Evolutionary conservation across 2,797 vertebrate species (phyloP), one percentile per base, ranked within the genome.

Genomic region (Sebastes nivosus): DNA sequence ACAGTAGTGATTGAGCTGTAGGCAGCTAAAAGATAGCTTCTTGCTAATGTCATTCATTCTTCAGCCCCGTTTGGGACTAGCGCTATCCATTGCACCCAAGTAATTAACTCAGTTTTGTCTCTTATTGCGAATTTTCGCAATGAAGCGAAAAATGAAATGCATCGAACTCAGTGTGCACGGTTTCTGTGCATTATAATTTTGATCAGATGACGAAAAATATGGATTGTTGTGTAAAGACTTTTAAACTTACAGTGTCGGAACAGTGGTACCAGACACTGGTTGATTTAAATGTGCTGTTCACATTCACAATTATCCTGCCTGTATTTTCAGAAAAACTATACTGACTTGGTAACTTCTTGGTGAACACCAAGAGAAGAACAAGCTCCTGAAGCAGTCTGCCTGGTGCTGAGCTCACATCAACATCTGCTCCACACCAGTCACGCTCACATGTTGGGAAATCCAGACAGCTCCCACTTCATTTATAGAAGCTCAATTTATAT

Each of bases 401-500:
- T 50, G 46, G 46, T 50, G 46, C 16, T 50, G 18, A 20, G 67
- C 55, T 68, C 42, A 72, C 16, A 16, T 57, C 71, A 50, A 50
- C 86, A 90, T 90, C 81, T 92, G 88, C 80, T 83, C 63, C 61
- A 72, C 75, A 75, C 55, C 76, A 84, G 83, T 83, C 82, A 81
- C 58, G 58, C 85, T 84, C 66, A 70, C 81, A 83, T 55, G 27
- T 27, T 52, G 78, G 79, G 75, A 88, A 89, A 69, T 89, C 85
- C 83, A 89, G 92, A 90, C 88, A 91, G 75, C 86, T 71, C 79
- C 79, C 72, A 82, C 86, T 83, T 89, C 59, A 89, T 91, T 89
- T 92, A 83, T 82, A 81, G 79, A 91, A 87, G 77, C 72, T 88
- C 84, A 87, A 89, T 89, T 79, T 86, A 80, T 77, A 70, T 63